Evolutionary conservation across 2,888 invertebrate species (phyloP).

Genomic region (Choreutis nemorana): DNA sequence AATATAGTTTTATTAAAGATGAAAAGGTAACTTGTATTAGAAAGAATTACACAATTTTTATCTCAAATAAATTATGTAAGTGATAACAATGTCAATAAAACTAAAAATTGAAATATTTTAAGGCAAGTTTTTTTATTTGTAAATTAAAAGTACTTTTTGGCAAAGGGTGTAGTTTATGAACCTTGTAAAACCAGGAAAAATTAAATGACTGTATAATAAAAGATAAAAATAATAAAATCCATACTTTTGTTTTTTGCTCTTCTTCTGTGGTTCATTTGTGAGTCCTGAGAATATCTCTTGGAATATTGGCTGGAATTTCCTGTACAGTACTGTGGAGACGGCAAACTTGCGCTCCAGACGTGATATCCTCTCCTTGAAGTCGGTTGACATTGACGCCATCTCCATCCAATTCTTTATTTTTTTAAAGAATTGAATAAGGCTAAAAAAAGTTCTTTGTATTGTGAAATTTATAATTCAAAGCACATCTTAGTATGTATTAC

Average conservation of each 20-base stretch:
- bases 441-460: conserved; percentile 40
- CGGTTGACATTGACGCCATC: conserved; percentile 87
- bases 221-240: conserved; percentile 12
- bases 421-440: conserved; percentile 91
- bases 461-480: not conserved
- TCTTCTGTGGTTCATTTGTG: conserved; percentile 61
- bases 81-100: no score
- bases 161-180: no score
- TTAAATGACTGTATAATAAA: not conserved
- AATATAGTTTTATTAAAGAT: no score
- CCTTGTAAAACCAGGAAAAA: no score
- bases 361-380: conserved; percentile 84
- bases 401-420: conserved; percentile 96
- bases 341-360: conserved; percentile 89
- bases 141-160: no score
- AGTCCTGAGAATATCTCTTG: conserved; percentile 83
- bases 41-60: no score
- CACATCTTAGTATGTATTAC: not conserved
- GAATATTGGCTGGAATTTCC: conserved; percentile 90
- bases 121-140: no score
- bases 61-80: no score
- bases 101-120: no score
- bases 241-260: conserved; percentile 59
- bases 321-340: conserved; percentile 92
- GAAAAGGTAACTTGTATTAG: no score